Conservation (phyloP, 2,797 vertebrate genomes). For the Liparis tanakae region DNA sequence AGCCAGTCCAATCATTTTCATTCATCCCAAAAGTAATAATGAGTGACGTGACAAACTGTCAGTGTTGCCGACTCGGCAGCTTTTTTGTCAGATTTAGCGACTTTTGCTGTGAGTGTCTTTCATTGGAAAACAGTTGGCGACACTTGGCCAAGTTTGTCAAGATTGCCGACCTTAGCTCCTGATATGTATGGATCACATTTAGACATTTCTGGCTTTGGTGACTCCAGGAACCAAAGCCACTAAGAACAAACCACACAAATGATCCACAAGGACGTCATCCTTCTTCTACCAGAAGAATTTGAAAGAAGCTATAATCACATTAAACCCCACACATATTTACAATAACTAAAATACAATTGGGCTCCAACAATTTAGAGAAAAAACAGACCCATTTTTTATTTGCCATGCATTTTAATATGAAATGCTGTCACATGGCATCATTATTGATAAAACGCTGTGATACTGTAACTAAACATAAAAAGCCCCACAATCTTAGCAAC, state of each 20-base stretch:
- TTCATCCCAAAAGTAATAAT: not conserved
- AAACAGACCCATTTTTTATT: constrained; percentile 4
- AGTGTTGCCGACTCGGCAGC: not conserved
- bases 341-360: not conserved
- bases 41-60: not conserved
- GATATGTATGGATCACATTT: not conserved
- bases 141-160: not conserved
- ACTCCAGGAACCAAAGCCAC: not conserved
- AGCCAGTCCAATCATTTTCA: not conserved
- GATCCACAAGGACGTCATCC: not conserved
- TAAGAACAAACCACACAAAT: not conserved
- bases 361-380: not conserved
- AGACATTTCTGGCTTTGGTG: not conserved
- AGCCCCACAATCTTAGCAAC: constrained; percentile 15
- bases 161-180: not conserved
- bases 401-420: constrained; percentile 1
- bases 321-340: not conserved
- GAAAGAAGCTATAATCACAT: not conserved
- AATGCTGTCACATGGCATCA: constrained; percentile 16
- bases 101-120: not conserved
- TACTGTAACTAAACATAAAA: constrained; percentile 38
- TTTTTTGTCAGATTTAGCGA: not conserved
- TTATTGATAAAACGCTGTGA: constrained; percentile 18
- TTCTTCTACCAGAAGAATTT: not conserved
- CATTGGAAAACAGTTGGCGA: not conserved